These are phyloP conservation scores for Periphyllus acericola DNA, from an alignment of 2,888 invertebrate genomes.

Conservation along the genomic window DNA sequence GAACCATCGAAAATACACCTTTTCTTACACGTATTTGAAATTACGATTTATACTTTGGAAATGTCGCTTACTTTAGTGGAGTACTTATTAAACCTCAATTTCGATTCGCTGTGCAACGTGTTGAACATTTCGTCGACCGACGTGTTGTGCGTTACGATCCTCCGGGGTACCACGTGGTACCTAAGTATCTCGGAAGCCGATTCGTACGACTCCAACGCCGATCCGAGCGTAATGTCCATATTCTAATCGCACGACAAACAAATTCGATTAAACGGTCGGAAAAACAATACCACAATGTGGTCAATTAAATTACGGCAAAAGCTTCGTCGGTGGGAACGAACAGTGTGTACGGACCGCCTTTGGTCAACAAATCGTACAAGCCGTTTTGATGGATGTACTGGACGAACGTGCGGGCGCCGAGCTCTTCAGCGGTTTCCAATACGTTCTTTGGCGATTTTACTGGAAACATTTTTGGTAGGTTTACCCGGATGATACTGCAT, in stretches of 20 bases:
- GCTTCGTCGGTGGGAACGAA: conserved; percentile 90
- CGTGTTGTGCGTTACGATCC: conserved; percentile 68
- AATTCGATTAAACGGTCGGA: not conserved
- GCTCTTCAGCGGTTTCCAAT: conserved; percentile 68
- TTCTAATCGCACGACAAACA: conserved; percentile 1
- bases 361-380: conserved; percentile 67
- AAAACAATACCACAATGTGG: not conserved
- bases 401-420: conserved; percentile 69
- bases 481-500: not conserved
- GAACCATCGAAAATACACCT: not conserved
- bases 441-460: conserved; percentile 69
- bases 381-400: conserved; percentile 68
- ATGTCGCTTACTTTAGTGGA: conserved; percentile 68
- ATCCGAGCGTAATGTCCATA: conserved; percentile 64
- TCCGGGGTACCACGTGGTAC: conserved; percentile 68
- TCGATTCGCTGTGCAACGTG: conserved; percentile 67
- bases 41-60: not conserved
- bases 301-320: conserved; percentile 69
- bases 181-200: conserved; percentile 66
- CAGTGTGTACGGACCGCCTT: conserved; percentile 81
- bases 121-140: conserved; percentile 67
- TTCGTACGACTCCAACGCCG: conserved; percentile 65
- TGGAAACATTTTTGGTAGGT: conserved; percentile 64
- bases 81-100: conserved; percentile 69
- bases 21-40: not conserved